A percentile compares a stretch with the other conserved stretches of the same genome.
These are phyloP conservation scores for Monoplex corrugatus DNA, from an alignment of 2,888 invertebrate species.

Conservation along the genomic window DNA sequence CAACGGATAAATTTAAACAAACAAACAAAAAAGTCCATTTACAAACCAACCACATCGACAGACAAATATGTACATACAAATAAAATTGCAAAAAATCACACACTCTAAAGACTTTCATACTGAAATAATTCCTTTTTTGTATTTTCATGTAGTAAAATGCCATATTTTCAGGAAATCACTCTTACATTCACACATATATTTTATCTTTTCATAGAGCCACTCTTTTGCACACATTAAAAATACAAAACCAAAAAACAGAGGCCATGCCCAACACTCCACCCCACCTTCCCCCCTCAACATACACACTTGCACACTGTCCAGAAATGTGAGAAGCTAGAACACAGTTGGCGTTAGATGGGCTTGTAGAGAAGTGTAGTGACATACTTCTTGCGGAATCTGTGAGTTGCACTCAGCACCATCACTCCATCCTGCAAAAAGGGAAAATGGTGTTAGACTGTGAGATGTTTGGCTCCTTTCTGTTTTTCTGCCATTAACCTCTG, in stretches of 20 bases:
- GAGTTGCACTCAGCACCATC: slow-evolving; percentile 99
- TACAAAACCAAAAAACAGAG: neutral
- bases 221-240: neutral
- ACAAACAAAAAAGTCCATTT: no score
- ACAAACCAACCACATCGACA: no score
- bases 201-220: neutral
- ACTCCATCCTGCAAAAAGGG: slow-evolving; percentile 90
- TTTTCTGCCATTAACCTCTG: no score
- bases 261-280: no score
- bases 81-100: no score
- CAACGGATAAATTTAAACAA: no score
- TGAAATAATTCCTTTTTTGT: no score
- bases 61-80: no score
- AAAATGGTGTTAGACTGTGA: neutral
- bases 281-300: no score
- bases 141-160: no score
- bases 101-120: no score
- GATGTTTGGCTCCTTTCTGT: no score
- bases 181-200: neutral
- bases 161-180: neutral
- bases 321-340: neutral
- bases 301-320: neutral
- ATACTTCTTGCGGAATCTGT: slow-evolving; percentile 99
- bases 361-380: slow-evolving; percentile 99
- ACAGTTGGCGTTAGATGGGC: slow-evolving; percentile 86